Evolutionary conservation across 2,888 invertebrate genomes (phyloP).

Genomic region (Steinernema hermaphroditum): DNA sequence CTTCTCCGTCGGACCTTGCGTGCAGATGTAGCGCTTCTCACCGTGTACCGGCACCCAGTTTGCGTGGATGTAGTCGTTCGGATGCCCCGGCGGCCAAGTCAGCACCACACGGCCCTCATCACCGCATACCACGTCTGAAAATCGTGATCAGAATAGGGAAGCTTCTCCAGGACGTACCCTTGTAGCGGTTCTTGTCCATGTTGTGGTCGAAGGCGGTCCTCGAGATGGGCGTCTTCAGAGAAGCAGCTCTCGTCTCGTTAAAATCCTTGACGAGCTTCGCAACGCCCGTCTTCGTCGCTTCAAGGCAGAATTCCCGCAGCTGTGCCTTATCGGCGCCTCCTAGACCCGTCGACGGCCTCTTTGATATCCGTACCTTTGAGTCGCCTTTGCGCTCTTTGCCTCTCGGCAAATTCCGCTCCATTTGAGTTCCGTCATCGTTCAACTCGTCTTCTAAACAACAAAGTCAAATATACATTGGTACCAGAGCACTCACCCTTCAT

Average conservation of each 20-base stretch:
- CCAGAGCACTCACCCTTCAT: too few species aligned
- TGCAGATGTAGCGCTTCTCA: constrained; percentile 48
- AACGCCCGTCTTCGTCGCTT: constrained; percentile 33
- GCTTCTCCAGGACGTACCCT: constrained; percentile 34
- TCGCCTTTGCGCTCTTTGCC: background rate
- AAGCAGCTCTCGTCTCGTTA: constrained; percentile 28
- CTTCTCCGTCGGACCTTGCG: constrained; percentile 53
- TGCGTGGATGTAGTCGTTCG: constrained; percentile 56
- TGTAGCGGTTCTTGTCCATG: constrained; percentile 49
- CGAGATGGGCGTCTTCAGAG: constrained; percentile 35
- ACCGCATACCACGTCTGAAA: constrained; percentile 48
- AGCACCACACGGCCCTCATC: constrained; percentile 49
- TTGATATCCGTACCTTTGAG: background rate
- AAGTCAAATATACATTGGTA: background rate
- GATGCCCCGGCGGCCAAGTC: constrained; percentile 42
- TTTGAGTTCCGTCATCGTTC: constrained; percentile 34
- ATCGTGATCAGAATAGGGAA: background rate
- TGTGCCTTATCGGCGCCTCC: background rate
- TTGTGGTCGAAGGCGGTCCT: constrained; percentile 44
- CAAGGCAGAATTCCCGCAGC: constrained; percentile 34
- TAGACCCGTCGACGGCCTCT: background rate
- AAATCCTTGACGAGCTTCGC: constrained; percentile 38
- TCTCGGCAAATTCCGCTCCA: constrained; percentile 25
- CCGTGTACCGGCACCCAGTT: constrained; percentile 50
- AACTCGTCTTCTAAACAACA: background rate